Conservation (phyloP, 1,140 invertebrate species). For the Penaeus indicus region DNA sequence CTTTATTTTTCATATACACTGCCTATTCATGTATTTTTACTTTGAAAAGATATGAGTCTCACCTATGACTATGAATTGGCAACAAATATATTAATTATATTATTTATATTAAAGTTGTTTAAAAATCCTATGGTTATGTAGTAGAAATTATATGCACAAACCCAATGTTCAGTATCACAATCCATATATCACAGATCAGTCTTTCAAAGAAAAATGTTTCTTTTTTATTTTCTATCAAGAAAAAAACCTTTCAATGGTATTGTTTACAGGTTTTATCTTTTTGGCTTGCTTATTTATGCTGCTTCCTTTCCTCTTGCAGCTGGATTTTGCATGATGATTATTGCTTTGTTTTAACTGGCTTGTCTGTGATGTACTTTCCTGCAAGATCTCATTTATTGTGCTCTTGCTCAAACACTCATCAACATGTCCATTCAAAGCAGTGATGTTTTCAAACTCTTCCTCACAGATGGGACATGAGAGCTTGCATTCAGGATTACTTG, state of each 20-base stretch:
- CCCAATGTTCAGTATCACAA: too few relatives aligned
- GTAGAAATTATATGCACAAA: too few relatives aligned
- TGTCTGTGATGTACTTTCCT: not conserved
- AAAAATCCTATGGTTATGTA: too few relatives aligned
- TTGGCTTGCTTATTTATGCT: not conserved
- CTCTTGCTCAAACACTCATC: conserved; percentile 53
- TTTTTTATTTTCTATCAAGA: not conserved
- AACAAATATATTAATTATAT: too few relatives aligned
- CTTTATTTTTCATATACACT: too few relatives aligned
- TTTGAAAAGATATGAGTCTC: too few relatives aligned
- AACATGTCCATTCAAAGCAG: conserved; percentile 39
- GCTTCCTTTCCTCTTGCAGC: conserved; percentile 38
- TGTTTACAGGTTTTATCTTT: conserved; percentile 12
- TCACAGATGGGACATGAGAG: conserved; percentile 49
- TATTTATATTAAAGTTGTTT: too few relatives aligned
- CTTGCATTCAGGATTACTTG: not conserved
- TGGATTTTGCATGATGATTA: not conserved
- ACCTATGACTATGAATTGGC: too few relatives aligned
- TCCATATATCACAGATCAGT: too few relatives aligned
- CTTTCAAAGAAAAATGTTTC: too few relatives aligned
- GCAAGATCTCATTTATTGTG: conserved; percentile 36
- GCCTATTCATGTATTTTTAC: too few relatives aligned
- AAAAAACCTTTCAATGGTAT: conserved; percentile 40
- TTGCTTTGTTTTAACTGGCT: not conserved
- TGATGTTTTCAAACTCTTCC: conserved; percentile 15